These are phyloP conservation scores for Siniperca chuatsi DNA, from an alignment of 2,113 vertebrate genomes.

Conservation along the genomic window DNA sequence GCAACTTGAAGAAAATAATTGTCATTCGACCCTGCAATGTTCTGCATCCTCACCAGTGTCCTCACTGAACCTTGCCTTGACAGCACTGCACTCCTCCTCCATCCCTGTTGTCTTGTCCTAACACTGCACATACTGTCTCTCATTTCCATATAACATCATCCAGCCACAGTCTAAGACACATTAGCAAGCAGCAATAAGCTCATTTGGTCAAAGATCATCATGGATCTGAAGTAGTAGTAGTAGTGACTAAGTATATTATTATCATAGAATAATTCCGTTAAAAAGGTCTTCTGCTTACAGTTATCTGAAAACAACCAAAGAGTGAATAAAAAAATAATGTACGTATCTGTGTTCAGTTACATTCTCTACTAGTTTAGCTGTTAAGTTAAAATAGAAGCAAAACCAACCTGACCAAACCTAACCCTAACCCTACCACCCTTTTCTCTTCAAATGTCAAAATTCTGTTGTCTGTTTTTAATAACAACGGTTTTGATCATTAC, in stretches of 20 bases:
- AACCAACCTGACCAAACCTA: not conserved
- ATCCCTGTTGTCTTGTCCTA: constrained; percentile 20
- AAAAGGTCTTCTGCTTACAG: not conserved
- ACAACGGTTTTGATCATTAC: not conserved
- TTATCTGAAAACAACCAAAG: not conserved
- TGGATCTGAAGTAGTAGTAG: too few species aligned
- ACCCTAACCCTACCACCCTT: not conserved
- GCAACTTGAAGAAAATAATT: constrained; percentile 15
- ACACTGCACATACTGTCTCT: constrained; percentile 11
- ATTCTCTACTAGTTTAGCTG: not conserved
- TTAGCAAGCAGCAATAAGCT: not conserved
- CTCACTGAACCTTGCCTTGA: constrained; percentile 47
- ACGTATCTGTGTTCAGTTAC: not conserved
- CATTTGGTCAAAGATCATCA: too few species aligned
- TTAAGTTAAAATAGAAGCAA: not conserved
- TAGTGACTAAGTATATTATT: too few species aligned
- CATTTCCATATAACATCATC: not conserved
- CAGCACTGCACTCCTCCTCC: constrained; percentile 37
- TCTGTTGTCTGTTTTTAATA: not conserved
- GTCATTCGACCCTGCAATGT: constrained; percentile 18
- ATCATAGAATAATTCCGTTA: not conserved
- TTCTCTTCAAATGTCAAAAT: not conserved
- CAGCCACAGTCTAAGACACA: not conserved
- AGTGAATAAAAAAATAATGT: not conserved
- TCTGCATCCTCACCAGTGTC: constrained; percentile 38